These are phyloP conservation scores for Microcebus lehilahytsara DNA, from an alignment of 2,113 vertebrate species.

Conservation along the genomic window DNA sequence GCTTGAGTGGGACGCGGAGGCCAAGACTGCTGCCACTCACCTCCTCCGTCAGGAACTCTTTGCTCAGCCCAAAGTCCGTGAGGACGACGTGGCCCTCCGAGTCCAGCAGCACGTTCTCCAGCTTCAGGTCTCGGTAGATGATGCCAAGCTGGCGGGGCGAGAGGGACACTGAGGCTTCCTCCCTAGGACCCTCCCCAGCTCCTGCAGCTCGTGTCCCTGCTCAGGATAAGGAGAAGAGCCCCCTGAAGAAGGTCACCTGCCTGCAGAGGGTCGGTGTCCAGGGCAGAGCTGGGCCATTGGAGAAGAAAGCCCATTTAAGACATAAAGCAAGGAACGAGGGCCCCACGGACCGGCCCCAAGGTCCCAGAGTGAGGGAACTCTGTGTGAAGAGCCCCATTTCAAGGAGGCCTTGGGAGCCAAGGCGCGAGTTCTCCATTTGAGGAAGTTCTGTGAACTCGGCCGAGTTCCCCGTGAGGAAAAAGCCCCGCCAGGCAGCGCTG, in stretches of 20 bases:
- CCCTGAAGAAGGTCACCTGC: not conserved
- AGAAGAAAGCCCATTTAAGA: not conserved
- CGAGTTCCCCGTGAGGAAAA: constrained; percentile 47
- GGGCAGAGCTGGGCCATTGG: not conserved
- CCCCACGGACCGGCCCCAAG: not conserved
- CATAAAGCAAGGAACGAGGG: not conserved
- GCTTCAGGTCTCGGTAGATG: constrained; percentile 93
- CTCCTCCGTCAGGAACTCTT: constrained; percentile 93
- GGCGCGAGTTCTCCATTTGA: constrained; percentile 34
- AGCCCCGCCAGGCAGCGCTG: not conserved
- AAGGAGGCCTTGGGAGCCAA: not conserved
- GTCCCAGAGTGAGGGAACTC: not conserved
- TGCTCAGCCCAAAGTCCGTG: constrained; percentile 96
- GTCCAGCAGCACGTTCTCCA: constrained; percentile 95
- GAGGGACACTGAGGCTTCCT: not conserved
- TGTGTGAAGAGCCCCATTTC: not conserved
- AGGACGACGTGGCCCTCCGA: constrained; percentile 92
- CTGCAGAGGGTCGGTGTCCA: not conserved
- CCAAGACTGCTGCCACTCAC: constrained; percentile 70
- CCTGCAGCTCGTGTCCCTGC: not conserved
- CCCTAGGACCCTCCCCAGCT: rapidly evolving
- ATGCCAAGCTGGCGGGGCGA: constrained; percentile 87
- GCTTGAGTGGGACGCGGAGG: rapidly evolving
- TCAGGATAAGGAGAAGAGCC: not conserved
- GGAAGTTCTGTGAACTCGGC: constrained; percentile 44